These are phyloP conservation scores for Dendrocincla fuliginosa DNA, from an alignment of 2,797 vertebrate genomes.

Conservation along the genomic window DNA sequence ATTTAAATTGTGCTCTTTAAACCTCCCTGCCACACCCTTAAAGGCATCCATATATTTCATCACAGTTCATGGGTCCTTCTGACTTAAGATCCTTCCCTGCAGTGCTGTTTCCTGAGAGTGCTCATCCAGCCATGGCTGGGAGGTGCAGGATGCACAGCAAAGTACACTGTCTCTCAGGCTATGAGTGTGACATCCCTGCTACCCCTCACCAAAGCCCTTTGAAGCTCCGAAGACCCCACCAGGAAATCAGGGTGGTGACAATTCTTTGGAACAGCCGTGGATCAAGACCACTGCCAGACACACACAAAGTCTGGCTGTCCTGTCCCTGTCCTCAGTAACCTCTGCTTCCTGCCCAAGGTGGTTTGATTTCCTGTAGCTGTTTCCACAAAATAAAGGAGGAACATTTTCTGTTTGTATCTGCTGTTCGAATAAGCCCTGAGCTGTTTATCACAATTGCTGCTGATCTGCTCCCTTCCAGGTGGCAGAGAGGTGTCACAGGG, in stretches of 20 bases:
- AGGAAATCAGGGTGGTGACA: not conserved
- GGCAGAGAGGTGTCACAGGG: not conserved
- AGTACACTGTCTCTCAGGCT: not conserved
- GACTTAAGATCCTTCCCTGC: not conserved
- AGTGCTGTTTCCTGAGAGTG: not conserved
- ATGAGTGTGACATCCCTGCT: not conserved
- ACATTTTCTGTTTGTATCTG: not conserved
- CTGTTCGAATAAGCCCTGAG: not conserved
- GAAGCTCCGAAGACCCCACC: not conserved
- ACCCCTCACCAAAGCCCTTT: not conserved
- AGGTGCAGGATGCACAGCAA: not conserved
- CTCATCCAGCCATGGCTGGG: not conserved
- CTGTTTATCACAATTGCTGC: not conserved
- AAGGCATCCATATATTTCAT: not conserved
- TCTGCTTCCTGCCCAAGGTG: slow-evolving; percentile 39
- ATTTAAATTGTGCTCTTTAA: not conserved
- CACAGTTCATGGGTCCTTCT: not conserved
- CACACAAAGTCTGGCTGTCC: not conserved
- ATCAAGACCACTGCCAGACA: not conserved
- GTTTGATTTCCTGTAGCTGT: slow-evolving; percentile 15
- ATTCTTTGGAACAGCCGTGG: not conserved
- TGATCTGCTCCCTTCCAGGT: not conserved
- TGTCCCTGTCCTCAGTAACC: not conserved
- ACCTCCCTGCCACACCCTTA: not conserved
- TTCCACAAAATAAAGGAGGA: not conserved